Conservation (phyloP, 2,797 vertebrate species). For the Scleropages formosus region DNA sequence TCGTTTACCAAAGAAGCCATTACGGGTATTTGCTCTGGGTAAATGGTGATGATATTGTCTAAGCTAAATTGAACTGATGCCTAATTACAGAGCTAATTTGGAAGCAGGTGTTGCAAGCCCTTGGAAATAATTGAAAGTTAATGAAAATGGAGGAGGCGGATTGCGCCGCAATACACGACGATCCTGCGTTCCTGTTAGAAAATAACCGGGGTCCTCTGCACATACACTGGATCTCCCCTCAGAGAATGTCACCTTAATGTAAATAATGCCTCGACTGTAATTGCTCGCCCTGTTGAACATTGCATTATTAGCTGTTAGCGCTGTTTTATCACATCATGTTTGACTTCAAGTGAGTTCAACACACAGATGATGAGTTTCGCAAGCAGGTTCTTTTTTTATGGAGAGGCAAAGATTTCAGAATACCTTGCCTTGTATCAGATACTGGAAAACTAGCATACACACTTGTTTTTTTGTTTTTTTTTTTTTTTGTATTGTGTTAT, state of each 20-base stretch:
- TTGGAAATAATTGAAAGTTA: conserved; percentile 60
- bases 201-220: conserved; percentile 30
- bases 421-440: neutral
- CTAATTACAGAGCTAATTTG: conserved; percentile 61
- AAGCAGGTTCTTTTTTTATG: conserved; percentile 2
- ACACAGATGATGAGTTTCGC: neutral
- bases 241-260: conserved; percentile 18
- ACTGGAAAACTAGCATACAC: neutral
- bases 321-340: too few relatives aligned
- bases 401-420: neutral
- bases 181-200: conserved; percentile 31
- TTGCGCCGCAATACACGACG: conserved; percentile 25
- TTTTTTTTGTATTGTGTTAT: conserved; percentile 15
- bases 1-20: conserved; percentile 24
- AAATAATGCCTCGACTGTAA: conserved; percentile 13
- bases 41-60: conserved; percentile 43
- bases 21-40: conserved; percentile 34
- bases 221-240: conserved; percentile 42
- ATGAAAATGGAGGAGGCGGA: conserved; percentile 52
- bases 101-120: conserved; percentile 62
- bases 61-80: conserved; percentile 51
- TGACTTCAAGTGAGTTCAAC: too few relatives aligned
- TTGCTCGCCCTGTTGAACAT: neutral
- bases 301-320: neutral
- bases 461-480: too few relatives aligned